Evolutionary conservation across 2,888 invertebrate species (phyloP).

Genomic region (Hirtodrosophila histrioides): DNA sequence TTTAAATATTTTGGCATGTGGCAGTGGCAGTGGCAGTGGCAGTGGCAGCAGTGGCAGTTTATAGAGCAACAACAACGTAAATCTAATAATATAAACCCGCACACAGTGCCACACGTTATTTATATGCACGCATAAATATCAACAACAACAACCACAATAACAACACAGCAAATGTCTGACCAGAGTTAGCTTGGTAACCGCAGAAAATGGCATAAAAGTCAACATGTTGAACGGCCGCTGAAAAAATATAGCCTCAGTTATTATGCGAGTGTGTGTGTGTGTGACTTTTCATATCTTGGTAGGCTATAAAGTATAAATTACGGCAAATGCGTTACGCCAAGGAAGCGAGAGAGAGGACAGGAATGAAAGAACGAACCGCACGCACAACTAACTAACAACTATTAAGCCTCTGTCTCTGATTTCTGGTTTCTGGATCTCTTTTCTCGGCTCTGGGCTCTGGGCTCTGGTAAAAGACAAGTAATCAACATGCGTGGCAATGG

Average conservation of each 20-base stretch:
- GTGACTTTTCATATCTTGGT: slow-evolving; percentile 76
- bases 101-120: slow-evolving; percentile 65
- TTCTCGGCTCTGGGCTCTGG: slow-evolving; percentile 7
- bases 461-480: slow-evolving; percentile 47
- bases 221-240: slow-evolving; percentile 70
- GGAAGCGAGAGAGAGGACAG: slow-evolving; percentile 20
- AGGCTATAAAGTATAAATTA: slow-evolving; percentile 80
- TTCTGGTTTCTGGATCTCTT: not conserved
- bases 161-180: slow-evolving; percentile 53
- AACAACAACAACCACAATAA: slow-evolving; percentile 26
- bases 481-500: slow-evolving; percentile 74
- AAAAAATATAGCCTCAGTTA: slow-evolving; percentile 67
- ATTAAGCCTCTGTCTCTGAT: slow-evolving; percentile 63
- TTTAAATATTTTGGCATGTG: slow-evolving; percentile 66
- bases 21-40: too few species aligned
- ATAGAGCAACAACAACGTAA: slow-evolving; percentile 63
- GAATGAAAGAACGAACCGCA: slow-evolving; percentile 34
- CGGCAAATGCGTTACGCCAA: slow-evolving; percentile 68
- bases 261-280: slow-evolving; percentile 39
- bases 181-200: slow-evolving; percentile 74
- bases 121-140: slow-evolving; percentile 75
- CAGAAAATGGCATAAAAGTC: slow-evolving; percentile 78
- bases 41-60: slow-evolving; percentile 42
- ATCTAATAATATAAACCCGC: slow-evolving; percentile 74
- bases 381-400: slow-evolving; percentile 81